These are phyloP conservation scores for Orthonychiurus folsomi DNA, from an alignment of 2,888 invertebrate genomes.

Conservation along the genomic window DNA sequence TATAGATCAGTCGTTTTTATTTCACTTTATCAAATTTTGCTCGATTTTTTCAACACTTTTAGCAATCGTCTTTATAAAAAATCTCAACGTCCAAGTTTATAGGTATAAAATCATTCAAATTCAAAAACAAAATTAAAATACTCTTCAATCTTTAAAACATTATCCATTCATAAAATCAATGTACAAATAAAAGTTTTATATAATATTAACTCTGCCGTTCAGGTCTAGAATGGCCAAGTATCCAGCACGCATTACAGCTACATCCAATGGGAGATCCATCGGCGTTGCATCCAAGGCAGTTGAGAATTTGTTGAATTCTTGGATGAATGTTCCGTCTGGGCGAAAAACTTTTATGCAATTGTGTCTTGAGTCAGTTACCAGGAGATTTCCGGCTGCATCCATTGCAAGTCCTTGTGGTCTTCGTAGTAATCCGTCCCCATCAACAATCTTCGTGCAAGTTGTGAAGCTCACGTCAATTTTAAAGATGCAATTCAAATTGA, in stretches of 20 bases:
- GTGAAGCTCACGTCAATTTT: slow-evolving; percentile 14
- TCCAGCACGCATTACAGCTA: slow-evolving; percentile 17
- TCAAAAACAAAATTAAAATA: too few relatives aligned
- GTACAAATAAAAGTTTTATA: slow-evolving; percentile 11
- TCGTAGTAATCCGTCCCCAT: not conserved
- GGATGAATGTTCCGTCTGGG: slow-evolving; percentile 11
- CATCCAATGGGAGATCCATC: slow-evolving; percentile 17
- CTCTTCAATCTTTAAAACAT: too few relatives aligned
- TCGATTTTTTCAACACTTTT: too few relatives aligned
- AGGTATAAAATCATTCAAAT: too few relatives aligned
- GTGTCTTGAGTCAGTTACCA: slow-evolving; percentile 19
- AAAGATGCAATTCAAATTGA: slow-evolving; percentile 24
- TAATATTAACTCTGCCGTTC: slow-evolving; percentile 10
- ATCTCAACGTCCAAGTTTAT: too few relatives aligned
- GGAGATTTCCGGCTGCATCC: slow-evolving; percentile 22
- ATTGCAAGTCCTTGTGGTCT: slow-evolving; percentile 24
- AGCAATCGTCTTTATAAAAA: too few relatives aligned
- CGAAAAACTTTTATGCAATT: slow-evolving; percentile 16
- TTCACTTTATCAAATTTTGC: too few relatives aligned
- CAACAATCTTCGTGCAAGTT: slow-evolving; percentile 11
- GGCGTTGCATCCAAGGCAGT: not conserved
- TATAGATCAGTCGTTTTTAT: too few relatives aligned
- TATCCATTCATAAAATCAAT: too few relatives aligned
- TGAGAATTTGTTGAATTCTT: slow-evolving; percentile 3
- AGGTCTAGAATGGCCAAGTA: slow-evolving; percentile 19